Evolutionary conservation across 1,140 invertebrate species (phyloP).

Genomic region (Drosophila bocqueti): DNA sequence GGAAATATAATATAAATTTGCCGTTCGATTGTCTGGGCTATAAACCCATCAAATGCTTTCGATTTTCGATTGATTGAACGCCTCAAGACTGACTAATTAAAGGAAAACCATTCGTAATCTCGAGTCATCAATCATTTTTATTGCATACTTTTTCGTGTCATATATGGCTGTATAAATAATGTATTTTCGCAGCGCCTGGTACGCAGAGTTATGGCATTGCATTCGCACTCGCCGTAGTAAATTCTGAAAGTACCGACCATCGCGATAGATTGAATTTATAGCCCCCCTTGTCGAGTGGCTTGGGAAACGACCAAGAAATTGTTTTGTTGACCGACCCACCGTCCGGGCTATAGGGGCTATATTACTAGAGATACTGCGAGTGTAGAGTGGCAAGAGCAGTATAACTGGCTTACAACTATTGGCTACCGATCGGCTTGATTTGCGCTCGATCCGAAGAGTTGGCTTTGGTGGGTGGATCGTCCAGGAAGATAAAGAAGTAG

Average conservation of each 20-base stretch:
- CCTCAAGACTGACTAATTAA: slow-evolving; percentile 55
- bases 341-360: slow-evolving; percentile 6
- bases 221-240: slow-evolving; percentile 40
- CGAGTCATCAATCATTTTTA: slow-evolving; percentile 75
- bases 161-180: slow-evolving; percentile 40
- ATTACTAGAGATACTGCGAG: slow-evolving; percentile 28
- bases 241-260: slow-evolving; percentile 26
- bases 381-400: slow-evolving; percentile 26
- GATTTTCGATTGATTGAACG: slow-evolving; percentile 57
- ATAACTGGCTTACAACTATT: slow-evolving; percentile 30
- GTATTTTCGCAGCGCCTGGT: slow-evolving; percentile 32
- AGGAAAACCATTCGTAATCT: slow-evolving; percentile 60
- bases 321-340: slow-evolving; percentile 4
- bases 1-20: slow-evolving; percentile 17
- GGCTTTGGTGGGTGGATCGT: slow-evolving; percentile 20
- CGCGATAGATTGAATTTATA: slow-evolving; percentile 50
- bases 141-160: slow-evolving; percentile 74
- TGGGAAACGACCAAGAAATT: slow-evolving; percentile 35
- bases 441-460: slow-evolving; percentile 15
- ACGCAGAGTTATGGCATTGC: slow-evolving; percentile 32
- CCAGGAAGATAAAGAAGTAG: slow-evolving; percentile 26
- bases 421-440: slow-evolving; percentile 36
- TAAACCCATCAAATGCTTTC: slow-evolving; percentile 53
- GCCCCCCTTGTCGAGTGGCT: slow-evolving; percentile 32
- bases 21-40: slow-evolving; percentile 26